phyloP scores from a whole-genome alignment of 1,140 invertebrate genomes.

The Panagrolaimus sp. region DNA sequence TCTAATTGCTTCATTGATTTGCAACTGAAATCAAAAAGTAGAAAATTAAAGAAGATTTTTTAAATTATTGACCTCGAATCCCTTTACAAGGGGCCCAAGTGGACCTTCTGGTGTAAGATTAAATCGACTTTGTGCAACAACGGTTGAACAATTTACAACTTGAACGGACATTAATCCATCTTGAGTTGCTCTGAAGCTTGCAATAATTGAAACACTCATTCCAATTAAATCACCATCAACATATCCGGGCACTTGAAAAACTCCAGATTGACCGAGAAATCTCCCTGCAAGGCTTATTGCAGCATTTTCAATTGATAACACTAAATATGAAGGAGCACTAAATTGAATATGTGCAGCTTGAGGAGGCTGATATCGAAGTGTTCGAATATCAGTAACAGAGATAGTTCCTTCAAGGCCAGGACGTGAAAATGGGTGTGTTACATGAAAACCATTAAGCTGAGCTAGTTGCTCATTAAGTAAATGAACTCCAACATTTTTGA shows the following conservation, averaged over 20 bases:
- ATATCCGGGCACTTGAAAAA: slow-evolving; percentile 48
- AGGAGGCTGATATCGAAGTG: slow-evolving; percentile 50
- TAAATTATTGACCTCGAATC: slow-evolving; percentile 39
- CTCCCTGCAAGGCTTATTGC: slow-evolving; percentile 51
- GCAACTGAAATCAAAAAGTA: slow-evolving; percentile 30
- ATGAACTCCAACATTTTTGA: slow-evolving; percentile 56
- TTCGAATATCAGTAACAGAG: slow-evolving; percentile 47
- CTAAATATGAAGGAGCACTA: slow-evolving; percentile 42
- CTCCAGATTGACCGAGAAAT: slow-evolving; percentile 47
- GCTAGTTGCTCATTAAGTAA: slow-evolving; percentile 55
- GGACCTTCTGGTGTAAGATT: slow-evolving; percentile 51
- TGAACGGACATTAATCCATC: slow-evolving; percentile 52
- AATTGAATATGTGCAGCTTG: slow-evolving; percentile 47
- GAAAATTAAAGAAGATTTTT: slow-evolving; percentile 4
- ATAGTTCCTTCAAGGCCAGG: slow-evolving; percentile 49
- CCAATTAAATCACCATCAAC: slow-evolving; percentile 44
- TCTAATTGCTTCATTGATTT: slow-evolving; percentile 54
- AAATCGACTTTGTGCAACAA: slow-evolving; percentile 51
- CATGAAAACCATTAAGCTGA: slow-evolving; percentile 38
- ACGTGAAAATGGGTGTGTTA: slow-evolving; percentile 47
- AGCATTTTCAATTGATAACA: slow-evolving; percentile 51
- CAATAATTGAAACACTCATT: slow-evolving; percentile 47
- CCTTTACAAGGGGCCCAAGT: slow-evolving; percentile 50
- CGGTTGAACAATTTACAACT: slow-evolving; percentile 52
- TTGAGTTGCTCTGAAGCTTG: slow-evolving; percentile 38